Evolutionary conservation across 2,797 vertebrate genomes (phyloP).

Genomic region (Brachyrhaphis roseni): DNA sequence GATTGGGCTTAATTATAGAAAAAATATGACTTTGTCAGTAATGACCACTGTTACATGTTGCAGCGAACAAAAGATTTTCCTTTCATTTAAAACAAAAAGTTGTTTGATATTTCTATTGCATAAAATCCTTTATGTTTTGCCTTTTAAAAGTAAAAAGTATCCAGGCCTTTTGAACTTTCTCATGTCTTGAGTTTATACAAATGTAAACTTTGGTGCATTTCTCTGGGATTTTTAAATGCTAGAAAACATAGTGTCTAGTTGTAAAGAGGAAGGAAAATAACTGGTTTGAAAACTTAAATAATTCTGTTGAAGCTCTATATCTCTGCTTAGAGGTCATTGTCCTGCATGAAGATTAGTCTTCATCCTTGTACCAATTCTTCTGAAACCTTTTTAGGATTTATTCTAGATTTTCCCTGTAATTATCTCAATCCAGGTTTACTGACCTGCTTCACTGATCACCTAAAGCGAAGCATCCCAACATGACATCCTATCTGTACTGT

Average conservation of each 20-base stretch:
- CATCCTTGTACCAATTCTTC: not conserved
- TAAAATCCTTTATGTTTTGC: not conserved
- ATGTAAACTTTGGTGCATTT: not conserved
- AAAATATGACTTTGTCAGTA: slow-evolving; percentile 61
- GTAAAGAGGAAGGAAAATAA: not conserved
- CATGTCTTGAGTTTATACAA: not conserved
- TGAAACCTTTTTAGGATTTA: not conserved
- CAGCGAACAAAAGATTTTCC: slow-evolving; percentile 41
- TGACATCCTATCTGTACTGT: not conserved
- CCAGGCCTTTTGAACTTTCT: not conserved
- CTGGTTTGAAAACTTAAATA: too few species aligned
- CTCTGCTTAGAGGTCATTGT: not conserved
- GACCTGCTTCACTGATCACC: not conserved
- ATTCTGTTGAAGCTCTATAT: not conserved
- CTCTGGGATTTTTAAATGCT: not conserved
- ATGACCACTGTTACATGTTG: slow-evolving; percentile 44
- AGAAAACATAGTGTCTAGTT: not conserved
- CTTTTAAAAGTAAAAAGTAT: not conserved
- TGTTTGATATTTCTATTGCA: slow-evolving; percentile 22
- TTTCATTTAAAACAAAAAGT: slow-evolving; percentile 33
- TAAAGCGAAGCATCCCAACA: not conserved
- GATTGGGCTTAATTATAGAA: slow-evolving; percentile 70
- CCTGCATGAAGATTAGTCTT: not conserved
- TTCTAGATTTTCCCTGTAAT: not conserved
- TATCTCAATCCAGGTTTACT: not conserved